Evolutionary conservation across 2,888 invertebrate genomes (phyloP).

Genomic region (Dryadula phaetusa): DNA sequence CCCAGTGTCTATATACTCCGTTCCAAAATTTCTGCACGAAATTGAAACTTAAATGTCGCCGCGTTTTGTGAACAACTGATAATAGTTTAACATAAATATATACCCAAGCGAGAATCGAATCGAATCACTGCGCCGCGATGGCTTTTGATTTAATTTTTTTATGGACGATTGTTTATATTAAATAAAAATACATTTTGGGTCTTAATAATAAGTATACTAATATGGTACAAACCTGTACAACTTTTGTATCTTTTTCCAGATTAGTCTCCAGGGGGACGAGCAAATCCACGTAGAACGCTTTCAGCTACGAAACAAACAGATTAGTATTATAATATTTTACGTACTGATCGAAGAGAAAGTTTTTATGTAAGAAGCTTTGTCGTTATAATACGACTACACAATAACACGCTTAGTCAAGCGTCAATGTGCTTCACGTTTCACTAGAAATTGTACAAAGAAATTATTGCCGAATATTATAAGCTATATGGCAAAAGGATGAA

Average conservation of each 20-base stretch:
- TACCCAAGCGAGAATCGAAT: no score
- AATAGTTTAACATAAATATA: no score
- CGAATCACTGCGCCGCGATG: no score
- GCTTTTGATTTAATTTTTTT: no score
- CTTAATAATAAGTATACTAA: no score
- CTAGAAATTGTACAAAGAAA: conserved; percentile 17
- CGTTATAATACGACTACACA: conserved; percentile 24
- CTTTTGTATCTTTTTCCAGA: conserved; percentile 96
- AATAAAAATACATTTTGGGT: not conserved
- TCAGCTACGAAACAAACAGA: conserved; percentile 86
- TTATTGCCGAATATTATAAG: not conserved
- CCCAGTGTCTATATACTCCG: no score
- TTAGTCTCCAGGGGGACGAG: conserved; percentile 96
- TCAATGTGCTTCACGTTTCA: conserved; percentile 19
- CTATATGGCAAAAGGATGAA: not conserved
- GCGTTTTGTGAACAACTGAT: no score
- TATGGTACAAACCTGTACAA: conserved; percentile 87
- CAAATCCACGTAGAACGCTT: conserved; percentile 97
- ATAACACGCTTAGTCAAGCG: conserved; percentile 16
- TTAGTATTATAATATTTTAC: conserved; percentile 40
- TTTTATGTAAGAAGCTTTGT: conserved; percentile 43
- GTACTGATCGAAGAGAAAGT: conserved; percentile 38
- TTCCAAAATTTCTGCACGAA: no score
- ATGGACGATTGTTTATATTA: not conserved
- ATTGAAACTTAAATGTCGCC: no score